phyloP scores from a whole-genome alignment of 2,797 vertebrate species.

The Dipus sagitta region DNA sequence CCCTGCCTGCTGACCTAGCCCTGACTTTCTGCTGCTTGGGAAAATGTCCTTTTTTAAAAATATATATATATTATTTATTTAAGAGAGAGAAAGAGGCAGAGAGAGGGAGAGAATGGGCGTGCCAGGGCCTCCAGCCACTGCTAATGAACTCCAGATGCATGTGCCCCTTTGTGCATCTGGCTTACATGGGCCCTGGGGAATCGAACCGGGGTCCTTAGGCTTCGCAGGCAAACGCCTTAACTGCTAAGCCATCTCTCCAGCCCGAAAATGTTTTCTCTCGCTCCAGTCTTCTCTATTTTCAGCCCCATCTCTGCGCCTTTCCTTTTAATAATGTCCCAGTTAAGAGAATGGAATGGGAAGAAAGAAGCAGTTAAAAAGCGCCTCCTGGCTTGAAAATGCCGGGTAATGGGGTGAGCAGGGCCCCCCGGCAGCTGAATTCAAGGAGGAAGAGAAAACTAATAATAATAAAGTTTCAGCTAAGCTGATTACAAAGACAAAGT shows the following conservation, averaged over 20 bases:
- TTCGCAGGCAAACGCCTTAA: too few species aligned
- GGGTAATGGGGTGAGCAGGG: slow-evolving; percentile 71
- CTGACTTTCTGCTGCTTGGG: slow-evolving; percentile 17
- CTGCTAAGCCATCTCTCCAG: too few species aligned
- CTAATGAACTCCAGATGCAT: too few species aligned
- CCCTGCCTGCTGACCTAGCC: not conserved
- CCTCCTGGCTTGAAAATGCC: slow-evolving; percentile 65
- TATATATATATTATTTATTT: too few species aligned
- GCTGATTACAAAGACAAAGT: slow-evolving; percentile 73
- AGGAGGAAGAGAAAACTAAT: not conserved
- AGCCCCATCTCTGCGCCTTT: slow-evolving; percentile 47
- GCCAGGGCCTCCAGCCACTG: too few species aligned
- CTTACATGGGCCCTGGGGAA: too few species aligned
- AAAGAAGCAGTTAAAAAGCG: slow-evolving; percentile 69
- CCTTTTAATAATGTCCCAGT: slow-evolving; percentile 71
- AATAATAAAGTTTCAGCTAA: slow-evolving; percentile 62
- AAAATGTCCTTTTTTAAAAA: not conserved
- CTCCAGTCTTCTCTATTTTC: not conserved
- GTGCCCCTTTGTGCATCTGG: too few species aligned
- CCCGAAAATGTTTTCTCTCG: not conserved
- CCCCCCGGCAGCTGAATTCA: slow-evolving; percentile 71
- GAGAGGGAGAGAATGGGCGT: too few species aligned
- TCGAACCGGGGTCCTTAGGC: too few species aligned
- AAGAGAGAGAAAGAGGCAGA: too few species aligned
- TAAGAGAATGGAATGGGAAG: slow-evolving; percentile 68